These are phyloP conservation scores for Drosophila parthenogenetica DNA, from an alignment of 2,888 invertebrate genomes.

Conservation along the genomic window DNA sequence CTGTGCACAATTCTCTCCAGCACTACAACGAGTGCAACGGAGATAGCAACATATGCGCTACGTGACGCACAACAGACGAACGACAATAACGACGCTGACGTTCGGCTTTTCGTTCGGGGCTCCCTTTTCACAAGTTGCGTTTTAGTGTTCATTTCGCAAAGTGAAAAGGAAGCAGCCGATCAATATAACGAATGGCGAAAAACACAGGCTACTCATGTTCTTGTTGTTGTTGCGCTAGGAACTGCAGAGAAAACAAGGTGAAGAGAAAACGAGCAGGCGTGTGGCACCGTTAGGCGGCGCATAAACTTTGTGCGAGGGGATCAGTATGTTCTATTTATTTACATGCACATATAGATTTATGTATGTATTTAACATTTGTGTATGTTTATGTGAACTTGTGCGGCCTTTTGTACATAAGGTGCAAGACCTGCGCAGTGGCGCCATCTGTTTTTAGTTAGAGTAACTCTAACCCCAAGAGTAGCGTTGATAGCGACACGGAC, in stretches of 20 bases:
- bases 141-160: slow-evolving; percentile 38
- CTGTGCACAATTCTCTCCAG: slow-evolving; percentile 39
- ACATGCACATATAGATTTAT: slow-evolving; percentile 18
- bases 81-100: slow-evolving; percentile 14
- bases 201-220: slow-evolving; percentile 35
- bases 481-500: slow-evolving; percentile 12
- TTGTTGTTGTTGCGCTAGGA: slow-evolving; percentile 9
- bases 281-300: slow-evolving; percentile 66
- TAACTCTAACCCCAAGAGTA: slow-evolving; percentile 62
- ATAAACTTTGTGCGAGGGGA: slow-evolving; percentile 60
- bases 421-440: slow-evolving; percentile 68
- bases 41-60: slow-evolving; percentile 48
- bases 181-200: slow-evolving; percentile 63
- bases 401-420: slow-evolving; percentile 53
- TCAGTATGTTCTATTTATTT: slow-evolving; percentile 66
- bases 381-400: slow-evolving; percentile 8
- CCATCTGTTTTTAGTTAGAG: slow-evolving; percentile 51
- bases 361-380: neutral
- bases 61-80: slow-evolving; percentile 55
- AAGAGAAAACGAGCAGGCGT: slow-evolving; percentile 40
- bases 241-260: slow-evolving; percentile 9
- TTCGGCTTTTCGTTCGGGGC: slow-evolving; percentile 58
- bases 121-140: slow-evolving; percentile 44
- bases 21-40: slow-evolving; percentile 25
- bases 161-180: slow-evolving; percentile 62